Conservation (phyloP, 2,797 vertebrate species). For the Pipistrellus kuhlii region DNA sequence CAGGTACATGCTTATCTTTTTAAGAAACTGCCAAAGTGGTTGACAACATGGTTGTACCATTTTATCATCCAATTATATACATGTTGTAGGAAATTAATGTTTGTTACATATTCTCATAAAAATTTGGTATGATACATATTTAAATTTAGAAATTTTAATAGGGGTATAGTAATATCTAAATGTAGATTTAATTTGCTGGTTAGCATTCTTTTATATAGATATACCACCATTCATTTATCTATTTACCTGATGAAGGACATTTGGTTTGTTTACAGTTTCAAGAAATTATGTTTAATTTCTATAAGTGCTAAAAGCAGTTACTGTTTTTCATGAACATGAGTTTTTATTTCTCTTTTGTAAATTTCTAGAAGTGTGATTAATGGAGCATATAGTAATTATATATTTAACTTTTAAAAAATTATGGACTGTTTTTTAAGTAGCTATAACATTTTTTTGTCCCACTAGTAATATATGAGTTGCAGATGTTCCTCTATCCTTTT, state of each 20-base stretch:
- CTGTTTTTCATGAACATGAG: not conserved
- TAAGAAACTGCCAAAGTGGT: not conserved
- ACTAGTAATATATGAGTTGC: not conserved
- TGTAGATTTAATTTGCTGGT: not conserved
- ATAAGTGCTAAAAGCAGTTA: slow-evolving; percentile 6
- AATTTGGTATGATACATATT: not conserved
- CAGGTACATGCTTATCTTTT: not conserved
- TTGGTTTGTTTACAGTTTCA: not conserved
- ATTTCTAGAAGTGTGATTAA: not conserved
- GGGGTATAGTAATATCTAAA: not conserved
- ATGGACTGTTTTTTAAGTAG: not conserved
- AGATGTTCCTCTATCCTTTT: not conserved
- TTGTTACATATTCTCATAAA: not conserved
- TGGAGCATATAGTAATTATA: not conserved
- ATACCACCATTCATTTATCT: not conserved
- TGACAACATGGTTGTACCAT: not conserved
- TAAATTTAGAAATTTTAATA: slow-evolving; percentile 18
- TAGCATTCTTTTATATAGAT: not conserved
- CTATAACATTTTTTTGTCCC: slow-evolving; percentile 9
- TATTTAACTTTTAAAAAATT: slow-evolving; percentile 23
- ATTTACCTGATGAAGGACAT: not conserved
- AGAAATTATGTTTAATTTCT: slow-evolving; percentile 40
- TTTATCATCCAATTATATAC: not conserved
- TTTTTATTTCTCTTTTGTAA: slow-evolving; percentile 53
- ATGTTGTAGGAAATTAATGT: not conserved